A percentile compares a stretch with the other conserved stretches of the same genome.
Evolutionary conservation across 2,888 invertebrate species (phyloP).

Genomic region (Trypoxylon attenuatum): DNA sequence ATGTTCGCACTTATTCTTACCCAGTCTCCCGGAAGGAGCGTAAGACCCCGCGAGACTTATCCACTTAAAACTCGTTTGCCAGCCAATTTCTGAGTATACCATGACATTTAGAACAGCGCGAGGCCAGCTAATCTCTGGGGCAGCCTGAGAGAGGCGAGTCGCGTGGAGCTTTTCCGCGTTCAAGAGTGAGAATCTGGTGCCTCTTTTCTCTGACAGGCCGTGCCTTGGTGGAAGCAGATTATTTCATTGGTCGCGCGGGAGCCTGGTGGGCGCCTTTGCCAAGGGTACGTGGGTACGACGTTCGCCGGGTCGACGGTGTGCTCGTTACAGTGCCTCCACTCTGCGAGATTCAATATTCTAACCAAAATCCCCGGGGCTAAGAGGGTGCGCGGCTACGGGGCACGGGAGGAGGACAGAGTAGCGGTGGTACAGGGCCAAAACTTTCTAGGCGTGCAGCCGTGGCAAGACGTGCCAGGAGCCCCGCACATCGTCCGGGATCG

Average conservation of each 20-base stretch:
- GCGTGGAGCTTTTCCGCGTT: not conserved
- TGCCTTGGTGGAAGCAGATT: constrained; percentile 30
- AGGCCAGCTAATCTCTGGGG: too few species aligned
- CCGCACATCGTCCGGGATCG: constrained; percentile 33
- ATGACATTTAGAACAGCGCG: too few species aligned
- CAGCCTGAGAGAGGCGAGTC: too few species aligned
- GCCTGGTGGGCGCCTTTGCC: constrained; percentile 21
- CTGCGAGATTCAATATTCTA: constrained; percentile 74
- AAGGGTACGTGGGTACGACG: constrained; percentile 42
- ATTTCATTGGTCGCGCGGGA: constrained; percentile 42
- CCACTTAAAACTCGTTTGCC: too few species aligned
- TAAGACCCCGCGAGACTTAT: too few species aligned
- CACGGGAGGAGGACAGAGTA: constrained; percentile 19
- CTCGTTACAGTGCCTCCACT: constrained; percentile 72
- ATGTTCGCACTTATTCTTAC: too few species aligned
- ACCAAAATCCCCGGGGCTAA: constrained; percentile 74
- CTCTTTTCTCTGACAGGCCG: constrained; percentile 2
- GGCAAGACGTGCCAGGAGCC: constrained; percentile 48
- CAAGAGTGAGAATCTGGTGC: not conserved
- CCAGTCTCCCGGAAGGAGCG: too few species aligned
- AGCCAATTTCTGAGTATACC: too few species aligned
- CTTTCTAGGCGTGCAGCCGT: constrained; percentile 65
- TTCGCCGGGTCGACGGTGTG: constrained; percentile 57
- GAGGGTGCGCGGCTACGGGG: constrained; percentile 27
- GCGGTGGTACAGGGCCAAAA: constrained; percentile 55